phyloP scores from a whole-genome alignment of 2,113 vertebrate genomes.

The Osmerus mordax region DNA sequence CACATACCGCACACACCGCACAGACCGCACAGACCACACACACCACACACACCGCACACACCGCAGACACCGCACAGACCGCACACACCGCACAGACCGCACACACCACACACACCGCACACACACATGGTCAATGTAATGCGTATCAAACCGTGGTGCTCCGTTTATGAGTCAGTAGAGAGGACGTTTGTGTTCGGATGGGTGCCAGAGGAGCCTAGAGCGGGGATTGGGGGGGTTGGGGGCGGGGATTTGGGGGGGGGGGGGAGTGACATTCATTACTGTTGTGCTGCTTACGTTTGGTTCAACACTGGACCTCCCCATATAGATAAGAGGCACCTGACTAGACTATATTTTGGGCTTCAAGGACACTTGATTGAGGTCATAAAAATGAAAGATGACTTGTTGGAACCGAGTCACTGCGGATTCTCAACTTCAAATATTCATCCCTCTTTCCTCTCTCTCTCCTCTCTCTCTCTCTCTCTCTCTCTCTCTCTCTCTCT shows the following conservation, averaged over 20 bases:
- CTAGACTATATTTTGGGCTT: slow-evolving; percentile 51
- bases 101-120: too few species aligned
- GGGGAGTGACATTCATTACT: neutral
- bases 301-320: slow-evolving; percentile 27
- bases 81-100: too few species aligned
- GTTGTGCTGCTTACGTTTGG: slow-evolving; percentile 26
- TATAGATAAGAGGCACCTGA: slow-evolving; percentile 37
- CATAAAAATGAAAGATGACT: slow-evolving; percentile 72
- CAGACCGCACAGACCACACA: too few species aligned
- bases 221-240: slow-evolving; percentile 2
- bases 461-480: neutral
- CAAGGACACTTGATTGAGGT: slow-evolving; percentile 69
- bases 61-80: too few species aligned
- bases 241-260: neutral
- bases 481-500: neutral
- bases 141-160: too few species aligned
- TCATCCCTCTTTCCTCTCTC: neutral
- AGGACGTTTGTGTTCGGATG: neutral
- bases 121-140: too few species aligned
- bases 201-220: too few species aligned
- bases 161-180: too few species aligned
- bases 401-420: slow-evolving; percentile 63
- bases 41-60: too few species aligned
- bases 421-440: slow-evolving; percentile 40
- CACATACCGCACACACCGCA: too few species aligned